phyloP scores from a whole-genome alignment of 2,113 vertebrate genomes.

The Acinonyx jubatus region DNA sequence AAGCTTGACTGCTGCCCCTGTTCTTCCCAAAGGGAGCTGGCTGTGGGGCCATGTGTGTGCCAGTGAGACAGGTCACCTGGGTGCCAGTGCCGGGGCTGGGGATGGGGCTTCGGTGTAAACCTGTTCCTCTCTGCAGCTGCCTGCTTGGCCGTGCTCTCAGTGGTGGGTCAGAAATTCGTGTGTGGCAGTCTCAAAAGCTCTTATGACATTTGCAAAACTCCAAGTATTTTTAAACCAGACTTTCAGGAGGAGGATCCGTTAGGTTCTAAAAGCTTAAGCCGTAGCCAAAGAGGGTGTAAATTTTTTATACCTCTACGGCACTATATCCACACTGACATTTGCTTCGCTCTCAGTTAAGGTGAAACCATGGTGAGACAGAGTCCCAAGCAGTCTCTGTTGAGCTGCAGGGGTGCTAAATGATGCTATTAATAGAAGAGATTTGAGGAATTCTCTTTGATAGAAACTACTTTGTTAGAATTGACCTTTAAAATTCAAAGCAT shows the following conservation, averaged over 20 bases:
- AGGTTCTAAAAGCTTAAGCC: background rate
- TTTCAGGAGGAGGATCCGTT: background rate
- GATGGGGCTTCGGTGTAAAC: background rate
- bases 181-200: background rate
- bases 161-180: background rate
- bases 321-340: conserved; percentile 8
- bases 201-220: background rate
- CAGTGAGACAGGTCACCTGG: fast-evolving
- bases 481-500: conserved; percentile 70
- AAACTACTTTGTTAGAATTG: conserved; percentile 61
- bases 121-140: background rate
- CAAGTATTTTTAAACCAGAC: conserved; percentile 20
- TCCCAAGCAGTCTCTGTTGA: background rate
- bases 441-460: conserved; percentile 71
- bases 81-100: background rate
- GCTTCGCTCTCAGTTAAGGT: conserved; percentile 43
- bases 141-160: background rate
- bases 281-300: background rate
- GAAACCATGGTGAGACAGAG: conserved; percentile 42
- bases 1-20: background rate
- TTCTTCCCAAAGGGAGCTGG: background rate
- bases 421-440: conserved; percentile 71
- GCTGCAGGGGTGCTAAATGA: conserved; percentile 14
- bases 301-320: background rate
- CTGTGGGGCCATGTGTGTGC: background rate